These are phyloP conservation scores for Micromesistius poutassou DNA, from an alignment of 2,797 vertebrate species.

Conservation along the genomic window DNA sequence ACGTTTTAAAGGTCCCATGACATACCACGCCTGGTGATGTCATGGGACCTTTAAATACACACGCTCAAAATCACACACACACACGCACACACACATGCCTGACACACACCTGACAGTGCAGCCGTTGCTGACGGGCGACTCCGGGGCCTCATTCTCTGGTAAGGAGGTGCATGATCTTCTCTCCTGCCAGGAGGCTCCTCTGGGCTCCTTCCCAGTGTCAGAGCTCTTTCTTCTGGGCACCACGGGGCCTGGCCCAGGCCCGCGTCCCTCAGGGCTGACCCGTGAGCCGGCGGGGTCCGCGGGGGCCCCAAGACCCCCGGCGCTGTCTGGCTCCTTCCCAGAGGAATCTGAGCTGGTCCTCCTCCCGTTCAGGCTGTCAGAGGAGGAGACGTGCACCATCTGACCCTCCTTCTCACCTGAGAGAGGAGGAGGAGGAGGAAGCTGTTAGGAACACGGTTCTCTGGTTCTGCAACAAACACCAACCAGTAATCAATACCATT, in stretches of 20 bases:
- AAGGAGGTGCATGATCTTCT: constrained; percentile 63
- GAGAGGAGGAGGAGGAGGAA: neutral
- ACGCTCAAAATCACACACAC: neutral
- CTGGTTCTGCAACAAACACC: neutral
- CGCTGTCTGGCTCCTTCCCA: constrained; percentile 49
- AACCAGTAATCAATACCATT: neutral
- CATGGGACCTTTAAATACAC: no score
- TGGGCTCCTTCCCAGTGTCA: constrained; percentile 43
- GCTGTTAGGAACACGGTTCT: neutral
- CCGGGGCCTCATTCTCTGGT: constrained; percentile 55
- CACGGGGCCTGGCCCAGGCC: constrained; percentile 42
- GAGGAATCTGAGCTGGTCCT: constrained; percentile 66
- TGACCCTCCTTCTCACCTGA: constrained; percentile 67
- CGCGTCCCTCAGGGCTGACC: constrained; percentile 45
- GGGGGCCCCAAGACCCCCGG: constrained; percentile 28
- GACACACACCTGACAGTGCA: constrained; percentile 60
- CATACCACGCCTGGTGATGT: no score
- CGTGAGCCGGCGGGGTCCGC: constrained; percentile 28
- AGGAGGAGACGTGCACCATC: constrained; percentile 72
- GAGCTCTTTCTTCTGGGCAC: constrained; percentile 62
- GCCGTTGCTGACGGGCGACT: constrained; percentile 54
- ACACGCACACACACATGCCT: neutral
- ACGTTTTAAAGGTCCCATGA: neutral
- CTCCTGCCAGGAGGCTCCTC: constrained; percentile 50
- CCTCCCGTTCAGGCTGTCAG: constrained; percentile 69